Evolutionary conservation across 2,113 vertebrate genomes (phyloP).

Genomic region (Pristiophorus japonicus): DNA sequence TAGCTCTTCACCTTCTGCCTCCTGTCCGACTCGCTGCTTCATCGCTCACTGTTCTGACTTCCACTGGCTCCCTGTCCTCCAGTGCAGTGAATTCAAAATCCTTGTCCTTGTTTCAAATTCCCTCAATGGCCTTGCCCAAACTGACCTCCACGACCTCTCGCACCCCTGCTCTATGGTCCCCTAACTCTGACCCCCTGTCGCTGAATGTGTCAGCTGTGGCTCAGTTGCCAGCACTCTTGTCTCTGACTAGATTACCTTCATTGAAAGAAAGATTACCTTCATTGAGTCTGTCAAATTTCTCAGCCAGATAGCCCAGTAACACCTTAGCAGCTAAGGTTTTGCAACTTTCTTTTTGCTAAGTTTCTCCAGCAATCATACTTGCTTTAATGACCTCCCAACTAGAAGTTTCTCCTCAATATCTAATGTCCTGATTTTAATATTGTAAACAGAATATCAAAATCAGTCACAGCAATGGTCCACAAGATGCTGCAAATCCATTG

Average conservation of each 20-base stretch:
- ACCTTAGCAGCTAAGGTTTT: background rate
- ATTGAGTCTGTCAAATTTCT: background rate
- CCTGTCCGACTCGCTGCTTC: background rate
- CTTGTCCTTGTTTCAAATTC: background rate
- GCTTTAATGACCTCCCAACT: background rate
- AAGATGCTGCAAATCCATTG: no score
- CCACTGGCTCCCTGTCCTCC: background rate
- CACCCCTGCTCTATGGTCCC: background rate
- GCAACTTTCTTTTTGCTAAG: background rate
- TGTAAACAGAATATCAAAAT: background rate
- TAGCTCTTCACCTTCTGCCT: background rate
- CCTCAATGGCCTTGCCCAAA: background rate
- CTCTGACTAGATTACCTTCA: background rate
- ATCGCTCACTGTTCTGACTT: background rate
- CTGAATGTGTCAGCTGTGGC: background rate
- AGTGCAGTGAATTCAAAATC: background rate
- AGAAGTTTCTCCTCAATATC: background rate
- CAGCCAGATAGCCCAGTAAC: background rate
- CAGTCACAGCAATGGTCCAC: no score
- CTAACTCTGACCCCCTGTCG: background rate
- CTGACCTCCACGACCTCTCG: background rate
- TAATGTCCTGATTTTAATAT: background rate
- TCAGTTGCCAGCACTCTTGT: background rate
- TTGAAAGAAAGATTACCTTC: no score
- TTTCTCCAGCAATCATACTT: background rate